Evolutionary conservation across 1,140 invertebrate genomes (phyloP).

Genomic region (Danaus plexippus): DNA sequence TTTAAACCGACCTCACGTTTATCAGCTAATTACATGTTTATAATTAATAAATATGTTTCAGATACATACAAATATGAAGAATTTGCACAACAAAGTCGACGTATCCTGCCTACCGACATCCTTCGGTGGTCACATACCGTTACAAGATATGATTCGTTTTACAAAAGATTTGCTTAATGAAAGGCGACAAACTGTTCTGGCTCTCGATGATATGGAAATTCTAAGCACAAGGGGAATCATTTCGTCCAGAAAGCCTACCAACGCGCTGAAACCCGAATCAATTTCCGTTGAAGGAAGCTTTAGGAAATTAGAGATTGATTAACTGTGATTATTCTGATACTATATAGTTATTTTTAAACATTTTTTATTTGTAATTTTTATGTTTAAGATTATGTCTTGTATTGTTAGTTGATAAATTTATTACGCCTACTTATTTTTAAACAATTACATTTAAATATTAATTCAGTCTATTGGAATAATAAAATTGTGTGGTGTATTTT

Average conservation of each 20-base stretch:
- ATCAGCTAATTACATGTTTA: neutral
- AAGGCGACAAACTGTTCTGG: conserved; percentile 76
- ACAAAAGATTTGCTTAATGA: conserved; percentile 76
- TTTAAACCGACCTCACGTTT: neutral
- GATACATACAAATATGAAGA: conserved; percentile 77
- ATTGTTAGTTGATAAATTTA: too few species aligned
- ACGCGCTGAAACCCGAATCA: conserved; percentile 41
- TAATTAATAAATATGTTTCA: conserved; percentile 35
- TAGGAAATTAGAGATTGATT: conserved; percentile 81
- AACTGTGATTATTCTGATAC: conserved; percentile 16
- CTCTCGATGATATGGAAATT: conserved; percentile 80
- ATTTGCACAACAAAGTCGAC: conserved; percentile 76
- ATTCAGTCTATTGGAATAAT: too few species aligned
- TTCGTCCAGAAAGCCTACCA: conserved; percentile 62
- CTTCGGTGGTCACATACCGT: conserved; percentile 82
- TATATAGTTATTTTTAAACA: neutral
- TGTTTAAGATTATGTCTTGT: too few species aligned
- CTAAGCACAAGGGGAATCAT: conserved; percentile 71
- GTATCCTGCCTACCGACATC: conserved; percentile 80
- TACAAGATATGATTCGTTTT: conserved; percentile 82
- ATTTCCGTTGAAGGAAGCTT: conserved; percentile 77
- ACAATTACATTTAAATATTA: too few species aligned
- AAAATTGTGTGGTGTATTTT: too few species aligned
- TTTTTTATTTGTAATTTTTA: too few species aligned
- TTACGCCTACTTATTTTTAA: too few species aligned